Conservation (phyloP, 2,797 vertebrate species). For the Glyptemys insculpta region DNA sequence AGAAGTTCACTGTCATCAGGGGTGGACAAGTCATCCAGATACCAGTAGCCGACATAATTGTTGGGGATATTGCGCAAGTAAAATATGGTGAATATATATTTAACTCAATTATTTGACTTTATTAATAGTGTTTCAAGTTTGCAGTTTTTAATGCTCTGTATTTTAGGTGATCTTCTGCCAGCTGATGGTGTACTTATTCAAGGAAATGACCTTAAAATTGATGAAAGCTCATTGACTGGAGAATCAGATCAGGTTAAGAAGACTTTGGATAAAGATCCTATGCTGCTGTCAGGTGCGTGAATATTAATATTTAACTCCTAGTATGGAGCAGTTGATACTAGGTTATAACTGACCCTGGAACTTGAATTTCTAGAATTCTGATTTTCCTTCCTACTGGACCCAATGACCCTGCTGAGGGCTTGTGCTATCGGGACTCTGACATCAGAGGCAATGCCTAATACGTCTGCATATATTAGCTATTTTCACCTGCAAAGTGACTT, state of each 20-base stretch:
- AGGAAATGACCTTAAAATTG: constrained; percentile 97
- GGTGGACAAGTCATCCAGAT: constrained; percentile 96
- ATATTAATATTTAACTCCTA: background rate
- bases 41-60: constrained; percentile 96
- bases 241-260: constrained; percentile 99
- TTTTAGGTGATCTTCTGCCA: constrained; percentile 95
- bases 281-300: constrained; percentile 94
- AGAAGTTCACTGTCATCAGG: constrained; percentile 97
- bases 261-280: constrained; percentile 92
- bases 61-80: constrained; percentile 97
- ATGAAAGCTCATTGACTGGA: constrained; percentile 98
- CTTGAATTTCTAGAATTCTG: constrained; percentile 18
- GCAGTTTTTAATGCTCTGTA: constrained; percentile 30
- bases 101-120: constrained; percentile 30
- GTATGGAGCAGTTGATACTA: constrained; percentile 6
- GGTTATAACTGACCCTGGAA: background rate
- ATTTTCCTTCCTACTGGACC: background rate
- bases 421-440: background rate
- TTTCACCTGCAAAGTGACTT: background rate
- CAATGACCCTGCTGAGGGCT: background rate
- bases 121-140: constrained; percentile 10
- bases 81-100: constrained; percentile 92
- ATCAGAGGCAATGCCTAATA: background rate
- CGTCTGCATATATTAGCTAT: background rate
- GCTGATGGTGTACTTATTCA: constrained; percentile 97